phyloP scores from a whole-genome alignment of 2,888 invertebrate species.

The Drosophila affinis region DNA sequence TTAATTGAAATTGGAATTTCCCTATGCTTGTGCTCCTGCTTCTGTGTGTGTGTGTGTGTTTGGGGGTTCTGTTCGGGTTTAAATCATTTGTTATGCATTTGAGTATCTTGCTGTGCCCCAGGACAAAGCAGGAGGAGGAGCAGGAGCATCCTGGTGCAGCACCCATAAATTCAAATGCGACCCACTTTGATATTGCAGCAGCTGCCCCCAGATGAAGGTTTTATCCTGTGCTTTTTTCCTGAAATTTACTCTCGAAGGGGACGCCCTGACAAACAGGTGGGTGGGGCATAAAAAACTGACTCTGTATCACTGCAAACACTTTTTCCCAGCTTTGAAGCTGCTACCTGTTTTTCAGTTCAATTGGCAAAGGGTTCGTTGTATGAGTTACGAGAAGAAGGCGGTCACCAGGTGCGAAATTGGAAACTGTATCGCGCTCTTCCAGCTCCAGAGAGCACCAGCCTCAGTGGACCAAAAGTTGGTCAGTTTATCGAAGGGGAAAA shows the following conservation, averaged over 20 bases:
- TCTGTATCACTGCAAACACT: too few relatives aligned
- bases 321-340: background rate
- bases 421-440: background rate
- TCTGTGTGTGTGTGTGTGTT: background rate
- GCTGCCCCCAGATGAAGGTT: background rate
- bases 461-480: background rate
- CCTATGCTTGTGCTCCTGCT: too few relatives aligned
- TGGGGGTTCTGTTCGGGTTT: background rate
- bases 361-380: background rate
- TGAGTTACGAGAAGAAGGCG: background rate
- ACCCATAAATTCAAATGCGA: background rate
- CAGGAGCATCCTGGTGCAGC: background rate
- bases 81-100: background rate
- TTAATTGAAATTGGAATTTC: conserved; percentile 20
- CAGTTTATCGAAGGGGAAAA: background rate
- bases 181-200: background rate
- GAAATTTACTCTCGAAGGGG: background rate
- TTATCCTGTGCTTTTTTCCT: background rate
- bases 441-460: background rate
- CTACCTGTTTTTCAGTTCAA: background rate
- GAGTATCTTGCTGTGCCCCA: background rate
- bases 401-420: background rate
- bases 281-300: background rate
- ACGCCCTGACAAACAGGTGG: background rate
- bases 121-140: background rate